Conservation (phyloP, 2,888 invertebrate species). For the Cataglyphis altisquamis region DNA sequence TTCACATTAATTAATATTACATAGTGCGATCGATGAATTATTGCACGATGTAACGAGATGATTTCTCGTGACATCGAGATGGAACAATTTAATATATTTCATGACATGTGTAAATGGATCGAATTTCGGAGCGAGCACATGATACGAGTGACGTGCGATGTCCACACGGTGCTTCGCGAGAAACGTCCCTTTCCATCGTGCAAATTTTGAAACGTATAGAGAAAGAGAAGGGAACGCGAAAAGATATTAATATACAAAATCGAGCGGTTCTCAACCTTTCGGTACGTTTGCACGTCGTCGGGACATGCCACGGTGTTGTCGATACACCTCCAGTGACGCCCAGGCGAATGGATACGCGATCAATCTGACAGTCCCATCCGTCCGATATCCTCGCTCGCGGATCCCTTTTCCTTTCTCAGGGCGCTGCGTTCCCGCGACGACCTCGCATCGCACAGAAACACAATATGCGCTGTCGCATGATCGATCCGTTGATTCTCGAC, state of each 20-base stretch:
- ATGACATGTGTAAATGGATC: neutral
- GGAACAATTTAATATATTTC: neutral
- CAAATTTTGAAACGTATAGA: conserved; percentile 3
- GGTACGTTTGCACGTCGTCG: conserved; percentile 62
- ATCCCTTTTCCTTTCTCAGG: neutral
- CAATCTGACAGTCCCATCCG: conserved; percentile 7
- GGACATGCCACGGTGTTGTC: conserved; percentile 75
- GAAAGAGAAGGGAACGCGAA: conserved; percentile 44
- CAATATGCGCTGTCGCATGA: conserved; percentile 49
- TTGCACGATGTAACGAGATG: neutral
- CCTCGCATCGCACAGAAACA: conserved; percentile 21
- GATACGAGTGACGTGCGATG: conserved; percentile 21
- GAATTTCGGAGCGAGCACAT: conserved; percentile 1
- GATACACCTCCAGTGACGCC: conserved; percentile 78
- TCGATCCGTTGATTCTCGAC: conserved; percentile 43
- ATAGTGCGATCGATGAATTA: neutral
- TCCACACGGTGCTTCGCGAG: neutral
- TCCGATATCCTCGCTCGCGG: neutral
- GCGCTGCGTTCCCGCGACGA: conserved; percentile 13
- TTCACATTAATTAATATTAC: conserved; percentile 17
- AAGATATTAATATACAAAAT: conserved; percentile 72
- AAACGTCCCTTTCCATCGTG: conserved; percentile 45
- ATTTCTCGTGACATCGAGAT: neutral
- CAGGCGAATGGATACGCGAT: conserved; percentile 65
- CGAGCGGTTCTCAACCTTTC: conserved; percentile 80